Conservation (phyloP, 2,888 invertebrate genomes). For the Calliscelio sp. region DNA sequence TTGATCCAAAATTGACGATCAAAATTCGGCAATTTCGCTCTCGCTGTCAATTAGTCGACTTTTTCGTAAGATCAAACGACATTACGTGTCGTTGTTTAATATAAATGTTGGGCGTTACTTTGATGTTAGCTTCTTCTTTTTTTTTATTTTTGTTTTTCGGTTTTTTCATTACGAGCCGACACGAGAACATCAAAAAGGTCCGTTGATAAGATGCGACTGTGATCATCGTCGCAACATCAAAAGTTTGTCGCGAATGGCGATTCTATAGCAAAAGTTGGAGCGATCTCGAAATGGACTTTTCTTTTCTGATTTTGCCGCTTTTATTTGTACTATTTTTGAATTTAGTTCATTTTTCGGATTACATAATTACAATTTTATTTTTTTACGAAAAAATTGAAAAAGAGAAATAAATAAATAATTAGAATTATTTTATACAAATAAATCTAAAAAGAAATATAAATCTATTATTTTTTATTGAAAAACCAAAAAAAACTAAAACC, state of each 20-base stretch:
- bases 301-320: not conserved
- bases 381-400: too few relatives aligned
- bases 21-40: too few relatives aligned
- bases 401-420: too few relatives aligned
- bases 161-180: slow-evolving; percentile 14
- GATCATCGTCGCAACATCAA: slow-evolving; percentile 4
- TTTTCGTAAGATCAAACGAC: slow-evolving; percentile 45
- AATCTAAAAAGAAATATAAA: too few relatives aligned
- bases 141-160: slow-evolving; percentile 2
- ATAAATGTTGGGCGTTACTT: slow-evolving; percentile 37
- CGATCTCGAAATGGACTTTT: slow-evolving; percentile 10
- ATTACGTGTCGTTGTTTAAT: slow-evolving; percentile 36
- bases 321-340: too few relatives aligned
- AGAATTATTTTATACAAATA: too few relatives aligned
- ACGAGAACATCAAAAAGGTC: slow-evolving; percentile 1
- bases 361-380: too few relatives aligned
- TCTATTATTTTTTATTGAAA: too few relatives aligned
- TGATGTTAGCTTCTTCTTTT: slow-evolving; percentile 1
- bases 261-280: slow-evolving; percentile 33
- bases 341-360: too few relatives aligned
- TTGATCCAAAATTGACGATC: slow-evolving; percentile 30
- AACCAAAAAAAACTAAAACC: too few relatives aligned
- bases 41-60: too few relatives aligned
- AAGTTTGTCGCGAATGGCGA: not conserved
- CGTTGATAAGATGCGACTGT: slow-evolving; percentile 28